Conservation (phyloP, 2,797 vertebrate species). For the Micrastur ruficollis region DNA sequence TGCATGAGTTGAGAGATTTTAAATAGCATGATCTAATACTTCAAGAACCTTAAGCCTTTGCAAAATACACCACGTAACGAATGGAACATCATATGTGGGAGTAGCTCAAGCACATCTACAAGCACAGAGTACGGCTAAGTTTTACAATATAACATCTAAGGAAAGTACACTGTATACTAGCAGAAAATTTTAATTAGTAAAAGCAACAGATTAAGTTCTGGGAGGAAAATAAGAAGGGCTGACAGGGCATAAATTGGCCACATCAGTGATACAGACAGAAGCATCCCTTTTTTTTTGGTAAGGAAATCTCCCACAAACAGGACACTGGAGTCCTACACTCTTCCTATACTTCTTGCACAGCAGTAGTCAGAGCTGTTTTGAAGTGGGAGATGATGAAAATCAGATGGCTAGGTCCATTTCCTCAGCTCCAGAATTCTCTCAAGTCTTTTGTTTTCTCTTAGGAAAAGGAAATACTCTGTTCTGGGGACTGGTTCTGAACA, state of each 20-base stretch:
- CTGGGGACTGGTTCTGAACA: not conserved
- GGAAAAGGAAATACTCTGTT: not conserved
- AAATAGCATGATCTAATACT: not conserved
- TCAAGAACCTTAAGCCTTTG: not conserved
- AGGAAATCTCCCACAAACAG: not conserved
- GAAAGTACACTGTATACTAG: not conserved
- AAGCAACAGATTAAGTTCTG: not conserved
- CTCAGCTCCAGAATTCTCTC: not conserved
- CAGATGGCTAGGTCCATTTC: not conserved
- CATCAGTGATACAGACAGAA: not conserved
- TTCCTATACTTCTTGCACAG: not conserved
- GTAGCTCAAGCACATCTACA: not conserved
- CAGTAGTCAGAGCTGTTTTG: not conserved
- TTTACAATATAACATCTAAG: not conserved
- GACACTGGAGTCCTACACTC: not conserved
- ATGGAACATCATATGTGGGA: not conserved
- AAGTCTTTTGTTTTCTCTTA: not conserved
- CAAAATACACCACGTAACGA: not conserved
- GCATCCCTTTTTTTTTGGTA: not conserved
- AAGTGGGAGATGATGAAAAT: not conserved
- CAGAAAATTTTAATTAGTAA: not conserved
- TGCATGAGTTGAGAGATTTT: not conserved
- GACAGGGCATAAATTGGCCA: not conserved
- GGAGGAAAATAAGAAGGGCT: not conserved
- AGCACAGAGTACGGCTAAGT: not conserved